Percentiles rank a stretch among this genome's conserved stretches.
phyloP scores from a whole-genome alignment of 2,888 invertebrate genomes.

The Nomada goodeniana region DNA sequence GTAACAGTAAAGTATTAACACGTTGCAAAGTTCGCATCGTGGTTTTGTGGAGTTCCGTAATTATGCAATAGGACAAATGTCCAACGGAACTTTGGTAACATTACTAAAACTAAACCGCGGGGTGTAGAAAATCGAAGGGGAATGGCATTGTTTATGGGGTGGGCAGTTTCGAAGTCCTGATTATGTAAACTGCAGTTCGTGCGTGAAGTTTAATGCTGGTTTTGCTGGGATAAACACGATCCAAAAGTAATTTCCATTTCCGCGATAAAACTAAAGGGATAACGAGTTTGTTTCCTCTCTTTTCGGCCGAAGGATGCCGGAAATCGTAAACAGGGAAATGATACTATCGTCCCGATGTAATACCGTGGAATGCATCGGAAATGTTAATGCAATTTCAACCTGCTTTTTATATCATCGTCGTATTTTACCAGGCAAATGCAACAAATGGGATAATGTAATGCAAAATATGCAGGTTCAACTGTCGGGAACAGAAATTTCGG shows the following conservation, averaged over 20 bases:
- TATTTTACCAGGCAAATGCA: too few relatives aligned
- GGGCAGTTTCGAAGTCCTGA: conserved; percentile 31
- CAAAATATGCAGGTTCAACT: too few relatives aligned
- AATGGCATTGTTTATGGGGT: conserved; percentile 49
- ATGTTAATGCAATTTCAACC: background rate
- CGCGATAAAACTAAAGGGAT: conserved; percentile 28
- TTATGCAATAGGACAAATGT: background rate
- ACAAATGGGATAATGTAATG: too few relatives aligned
- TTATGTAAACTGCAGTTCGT: conserved; percentile 60
- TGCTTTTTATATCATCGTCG: background rate
- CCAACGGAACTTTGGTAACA: conserved; percentile 7
- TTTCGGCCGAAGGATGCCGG: background rate
- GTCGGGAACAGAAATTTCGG: too few relatives aligned
- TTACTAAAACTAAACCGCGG: conserved; percentile 8
- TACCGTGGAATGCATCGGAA: background rate
- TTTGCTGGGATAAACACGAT: conserved; percentile 42
- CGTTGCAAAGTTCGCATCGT: background rate
- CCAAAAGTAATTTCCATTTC: conserved; percentile 55
- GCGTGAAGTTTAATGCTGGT: conserved; percentile 53
- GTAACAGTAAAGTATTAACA: background rate
- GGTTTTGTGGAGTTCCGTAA: too few relatives aligned
- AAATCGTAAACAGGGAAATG: conserved; percentile 3
- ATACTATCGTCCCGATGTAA: background rate
- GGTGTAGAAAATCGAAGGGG: conserved; percentile 34
- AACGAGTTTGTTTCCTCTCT: background rate